phyloP scores from a whole-genome alignment of 2,113 vertebrate genomes.

The Gallinago undulata region DNA sequence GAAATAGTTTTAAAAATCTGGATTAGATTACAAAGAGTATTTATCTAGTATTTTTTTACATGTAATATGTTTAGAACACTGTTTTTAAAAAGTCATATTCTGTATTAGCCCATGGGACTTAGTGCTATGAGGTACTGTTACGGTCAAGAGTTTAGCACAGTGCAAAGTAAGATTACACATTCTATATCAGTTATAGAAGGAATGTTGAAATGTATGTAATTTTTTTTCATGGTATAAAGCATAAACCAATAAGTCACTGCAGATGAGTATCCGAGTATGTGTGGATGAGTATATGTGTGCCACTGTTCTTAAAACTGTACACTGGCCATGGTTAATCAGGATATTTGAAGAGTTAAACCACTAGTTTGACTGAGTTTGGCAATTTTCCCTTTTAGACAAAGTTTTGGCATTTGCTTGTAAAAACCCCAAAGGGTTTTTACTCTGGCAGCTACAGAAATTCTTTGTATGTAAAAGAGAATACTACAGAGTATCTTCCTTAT shows the following conservation, averaged over 20 bases:
- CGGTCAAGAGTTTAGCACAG: background rate
- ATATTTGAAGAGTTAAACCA: background rate
- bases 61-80: background rate
- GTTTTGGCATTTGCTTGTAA: background rate
- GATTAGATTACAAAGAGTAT: background rate
- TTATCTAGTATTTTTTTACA: background rate
- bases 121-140: background rate
- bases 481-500: background rate
- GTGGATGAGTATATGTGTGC: background rate
- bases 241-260: background rate
- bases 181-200: background rate
- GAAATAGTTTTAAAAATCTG: background rate
- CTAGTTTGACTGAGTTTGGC: background rate
- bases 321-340: background rate
- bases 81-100: background rate
- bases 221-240: background rate
- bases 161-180: background rate
- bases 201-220: background rate
- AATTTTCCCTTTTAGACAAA: background rate
- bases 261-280: background rate
- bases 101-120: background rate
- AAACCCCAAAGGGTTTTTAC: background rate
- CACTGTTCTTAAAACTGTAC: background rate
- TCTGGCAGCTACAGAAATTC: background rate
- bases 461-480: background rate